Percentiles rank a stretch among this genome's conserved stretches.
These are phyloP conservation scores for Andrena minutula DNA, from an alignment of 2,888 invertebrate species.

Conservation along the genomic window DNA sequence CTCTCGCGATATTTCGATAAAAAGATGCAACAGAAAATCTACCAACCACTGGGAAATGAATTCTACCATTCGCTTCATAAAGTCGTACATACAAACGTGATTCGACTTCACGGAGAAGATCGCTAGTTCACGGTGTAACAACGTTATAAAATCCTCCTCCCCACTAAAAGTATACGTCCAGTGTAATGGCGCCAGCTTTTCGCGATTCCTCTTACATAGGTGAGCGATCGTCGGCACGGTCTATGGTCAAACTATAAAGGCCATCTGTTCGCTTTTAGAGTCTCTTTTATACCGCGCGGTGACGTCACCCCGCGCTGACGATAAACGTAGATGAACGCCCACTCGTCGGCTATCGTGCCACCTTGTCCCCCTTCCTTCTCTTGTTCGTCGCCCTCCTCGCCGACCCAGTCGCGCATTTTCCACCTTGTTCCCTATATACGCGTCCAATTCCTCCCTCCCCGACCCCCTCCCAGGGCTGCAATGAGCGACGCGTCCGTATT, in stretches of 20 bases:
- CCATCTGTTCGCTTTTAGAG: conserved; percentile 80
- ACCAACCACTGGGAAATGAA: too few species aligned
- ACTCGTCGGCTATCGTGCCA: conserved; percentile 58
- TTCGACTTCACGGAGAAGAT: not conserved
- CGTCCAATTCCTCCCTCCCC: conserved; percentile 38
- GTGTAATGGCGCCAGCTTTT: conserved; percentile 68
- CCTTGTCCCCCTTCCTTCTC: conserved; percentile 42
- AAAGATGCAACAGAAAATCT: too few species aligned
- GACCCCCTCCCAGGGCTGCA: conserved; percentile 21
- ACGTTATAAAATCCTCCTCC: conserved; percentile 7
- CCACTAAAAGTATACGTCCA: conserved; percentile 13
- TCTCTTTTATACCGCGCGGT: conserved; percentile 69
- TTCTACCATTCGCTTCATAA: too few species aligned
- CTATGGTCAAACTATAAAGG: conserved; percentile 78
- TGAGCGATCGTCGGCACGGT: conserved; percentile 41
- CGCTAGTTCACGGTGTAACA: not conserved
- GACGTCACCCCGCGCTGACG: conserved; percentile 69
- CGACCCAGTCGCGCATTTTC: not conserved
- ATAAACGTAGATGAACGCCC: conserved; percentile 74
- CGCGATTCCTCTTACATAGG: conserved; percentile 53
- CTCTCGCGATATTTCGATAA: too few species aligned
- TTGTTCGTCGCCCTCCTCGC: conserved; percentile 16
- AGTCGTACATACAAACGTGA: not conserved
- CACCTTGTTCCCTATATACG: conserved; percentile 35
- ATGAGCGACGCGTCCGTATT: conserved; percentile 44